Evolutionary conservation across 2,113 vertebrate species (phyloP), one percentile per base, ranked within the genome.

Genomic region (Heterotis niloticus): DNA sequence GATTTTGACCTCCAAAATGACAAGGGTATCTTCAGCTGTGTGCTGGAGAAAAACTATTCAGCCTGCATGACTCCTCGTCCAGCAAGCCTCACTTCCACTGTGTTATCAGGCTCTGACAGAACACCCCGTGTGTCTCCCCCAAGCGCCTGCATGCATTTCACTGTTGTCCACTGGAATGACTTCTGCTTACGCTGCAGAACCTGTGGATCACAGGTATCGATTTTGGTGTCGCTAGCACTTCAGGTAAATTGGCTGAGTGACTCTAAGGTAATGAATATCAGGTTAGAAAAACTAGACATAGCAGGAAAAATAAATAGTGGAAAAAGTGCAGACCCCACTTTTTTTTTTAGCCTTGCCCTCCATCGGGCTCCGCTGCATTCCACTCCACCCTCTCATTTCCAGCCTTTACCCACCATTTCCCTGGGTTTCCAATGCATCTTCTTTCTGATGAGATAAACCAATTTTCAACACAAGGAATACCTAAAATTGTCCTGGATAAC

Each of bases 211-310:
- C 88, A 85, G 86, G 87, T 94, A 98, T 96, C 81, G 96, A 97
- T 96, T 94, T 90, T 76, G 29, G 86, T 91, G 94, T 92, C 91
- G 87, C 83, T 81, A 87, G 85, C 88, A 90, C 93, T 95, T 90
- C 92, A 93, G 94, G 95, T 94, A 94, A 95, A 95, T 92, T 92
- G 94, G 95, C 93, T 90, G 92, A 95, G 94, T 80, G 86, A 91
- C 89, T 92, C 83, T 90, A 90, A 90, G 86, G 83, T 93, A 94
- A 95, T 92, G 91, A 96, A 94, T 94, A 94, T 93, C 90, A 94
- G 91, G 93, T 92, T 91, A 88, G 72, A 73, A 92, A 84, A 88
- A 84, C 83, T 83, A 90, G 87, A 10, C 23, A 86, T 81, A 79
- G 81, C 80, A 80, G 80, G 70, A 80, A 80, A 81, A 83, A 82